These are phyloP conservation scores for Orgyia antiqua DNA, from an alignment of 2,888 invertebrate genomes.

Conservation along the genomic window DNA sequence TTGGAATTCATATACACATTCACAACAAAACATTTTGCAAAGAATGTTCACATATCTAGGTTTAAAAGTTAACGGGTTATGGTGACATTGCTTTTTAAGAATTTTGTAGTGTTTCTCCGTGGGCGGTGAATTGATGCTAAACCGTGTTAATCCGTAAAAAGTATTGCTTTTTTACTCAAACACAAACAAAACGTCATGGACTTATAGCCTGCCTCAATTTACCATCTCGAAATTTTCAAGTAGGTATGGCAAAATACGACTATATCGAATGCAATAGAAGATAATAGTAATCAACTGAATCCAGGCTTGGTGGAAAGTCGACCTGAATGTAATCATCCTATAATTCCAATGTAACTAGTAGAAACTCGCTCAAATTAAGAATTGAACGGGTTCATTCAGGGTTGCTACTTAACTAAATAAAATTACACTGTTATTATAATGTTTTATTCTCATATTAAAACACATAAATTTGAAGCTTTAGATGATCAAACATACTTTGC, in stretches of 20 bases:
- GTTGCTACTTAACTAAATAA: no score
- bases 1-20: conserved; percentile 41
- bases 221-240: not conserved
- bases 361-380: not conserved
- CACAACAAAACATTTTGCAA: conserved; percentile 44
- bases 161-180: conserved; percentile 13
- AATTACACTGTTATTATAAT: no score
- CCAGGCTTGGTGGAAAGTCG: not conserved
- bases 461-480: no score
- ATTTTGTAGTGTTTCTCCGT: conserved; percentile 44
- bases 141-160: conserved; percentile 24
- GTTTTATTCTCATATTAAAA: no score
- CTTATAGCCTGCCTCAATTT: no score
- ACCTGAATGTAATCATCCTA: not conserved
- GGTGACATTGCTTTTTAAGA: conserved; percentile 50
- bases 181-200: no score
- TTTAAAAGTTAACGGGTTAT: conserved; percentile 45
- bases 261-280: not conserved
- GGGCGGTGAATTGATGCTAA: conserved; percentile 39
- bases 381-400: not conserved
- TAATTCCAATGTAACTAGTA: not conserved
- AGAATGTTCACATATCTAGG: conserved; percentile 28
- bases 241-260: not conserved
- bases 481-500: no score
- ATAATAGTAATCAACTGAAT: not conserved